Evolutionary conservation across 2,888 invertebrate genomes (phyloP), one percentile per base, ranked within the genome.

Genomic region (Epinotia nisella): DNA sequence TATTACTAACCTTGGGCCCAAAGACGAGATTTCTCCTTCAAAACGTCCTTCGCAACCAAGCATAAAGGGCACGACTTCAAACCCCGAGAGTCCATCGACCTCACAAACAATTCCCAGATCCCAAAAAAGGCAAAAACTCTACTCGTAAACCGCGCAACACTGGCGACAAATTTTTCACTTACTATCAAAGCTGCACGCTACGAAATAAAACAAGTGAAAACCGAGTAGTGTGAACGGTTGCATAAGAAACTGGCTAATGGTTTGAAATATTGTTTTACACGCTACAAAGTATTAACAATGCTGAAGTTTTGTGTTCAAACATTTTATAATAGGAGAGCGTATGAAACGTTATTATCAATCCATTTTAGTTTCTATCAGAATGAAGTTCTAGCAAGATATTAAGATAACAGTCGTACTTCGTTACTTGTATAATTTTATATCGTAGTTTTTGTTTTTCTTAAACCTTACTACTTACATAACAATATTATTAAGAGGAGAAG

Each of bases 91-190:
- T 68, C 61, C 72, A 72, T 56, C 56, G 67, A 72, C 61, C 72
- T 29, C 58, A 21, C 61, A 21, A 67, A 67, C 53, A 58, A 66
- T 60, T 66, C 21, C 19, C 49, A 68, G 49, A 39, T 71, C 17
- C 55, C 67, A 55, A 72, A 68, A 72, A 71, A 68, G 53, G 39
- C 21, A 60, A 71, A 45, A 71, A 61, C 39, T 5, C 35, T 15
- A 35, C 58, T 68, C 55, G 72, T 49, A 60, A 69, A 61, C 49
- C 45, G 53, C 49, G 60, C 71, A 67, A 71, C 71, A 73, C 59
- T 64, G 56, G 72, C 68, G 73, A 73, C 73, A 69, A 73, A 73
- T 73, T 73, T 73, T 73, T 73, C 73, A 73, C 73, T 73, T 73
- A 73, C 73, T 59, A 64, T 59, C 73, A 59, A 56, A 69, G 68